Evolutionary conservation across 1,140 invertebrate genomes (phyloP), one percentile per base, ranked within the genome.

Genomic region (Brachionus manjavacas): DNA sequence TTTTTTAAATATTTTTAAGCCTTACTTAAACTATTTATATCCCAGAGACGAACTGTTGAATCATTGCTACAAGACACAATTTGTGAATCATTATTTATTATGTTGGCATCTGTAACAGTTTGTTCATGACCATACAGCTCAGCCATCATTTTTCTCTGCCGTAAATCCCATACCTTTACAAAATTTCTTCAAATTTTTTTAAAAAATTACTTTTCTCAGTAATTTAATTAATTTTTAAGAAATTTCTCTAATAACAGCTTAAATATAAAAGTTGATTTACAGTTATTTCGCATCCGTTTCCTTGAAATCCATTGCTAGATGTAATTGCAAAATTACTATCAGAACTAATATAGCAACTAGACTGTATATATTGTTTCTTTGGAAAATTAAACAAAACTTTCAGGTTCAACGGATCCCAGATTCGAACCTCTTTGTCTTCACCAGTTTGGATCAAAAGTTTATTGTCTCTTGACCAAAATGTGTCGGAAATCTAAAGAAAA

Each of bases 261-360:
- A 12, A 49, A 14, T 14, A 14, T n/a, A 49, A n/a, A 49, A 55
- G 4, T 55, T 25, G 9, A 64, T 86, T 87, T 85, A 89, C 88
- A 16, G 88, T 88, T n/a, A 87, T 87, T 84, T 89, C 89, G 87
- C 88, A 89, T 7, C 89, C 89, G 80, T 87, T 89, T 12, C 89
- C 89, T 52, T 86, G 85, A 85, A 89, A 89, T 1, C 89, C 89
- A 85, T 89, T 89, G 85, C 89, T 89, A 78, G 87, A 87, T 2
- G 88, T 88, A 1, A 89, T 68, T 80, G 86, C 86, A 85, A 86
- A 88, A 12, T 85, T 55, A 9, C 87, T 87, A 84, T 89, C 88
- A 12, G 66, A 23, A 49, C 84, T 87, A 7, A 89, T 85, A 84
- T 89, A 88, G 86, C 88, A 88, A 74, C 86, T 86, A 86, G 87